phyloP scores from a whole-genome alignment of 2,113 vertebrate species.

The Cyprinodon brontotheroides region DNA sequence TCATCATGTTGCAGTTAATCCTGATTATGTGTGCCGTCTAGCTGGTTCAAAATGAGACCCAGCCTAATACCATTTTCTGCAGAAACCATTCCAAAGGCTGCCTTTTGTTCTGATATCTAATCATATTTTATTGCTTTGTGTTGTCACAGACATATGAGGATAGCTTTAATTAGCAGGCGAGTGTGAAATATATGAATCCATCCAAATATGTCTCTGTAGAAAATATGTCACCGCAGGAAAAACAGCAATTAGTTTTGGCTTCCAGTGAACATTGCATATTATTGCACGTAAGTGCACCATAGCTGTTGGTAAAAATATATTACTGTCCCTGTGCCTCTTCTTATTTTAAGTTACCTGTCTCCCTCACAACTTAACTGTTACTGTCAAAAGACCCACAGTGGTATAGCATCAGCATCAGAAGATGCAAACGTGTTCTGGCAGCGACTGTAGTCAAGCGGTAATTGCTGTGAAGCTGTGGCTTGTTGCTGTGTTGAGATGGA shows the following conservation, averaged over 20 bases:
- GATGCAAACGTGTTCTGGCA: constrained; percentile 44
- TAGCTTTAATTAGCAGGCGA: constrained; percentile 61
- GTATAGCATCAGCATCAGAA: constrained; percentile 19
- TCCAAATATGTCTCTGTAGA: constrained; percentile 19
- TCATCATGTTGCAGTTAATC: constrained; percentile 72
- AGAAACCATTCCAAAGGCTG: constrained; percentile 66
- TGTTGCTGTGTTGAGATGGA: constrained; percentile 63
- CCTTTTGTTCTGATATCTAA: constrained; percentile 68
- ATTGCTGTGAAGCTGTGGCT: constrained; percentile 61
- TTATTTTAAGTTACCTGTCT: not conserved
- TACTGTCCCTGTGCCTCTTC: not conserved
- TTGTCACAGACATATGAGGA: constrained; percentile 36
- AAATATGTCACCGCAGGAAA: constrained; percentile 25
- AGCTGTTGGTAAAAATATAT: not conserved
- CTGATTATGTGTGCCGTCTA: constrained; percentile 71
- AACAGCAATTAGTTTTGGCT: constrained; percentile 2
- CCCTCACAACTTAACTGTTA: not conserved
- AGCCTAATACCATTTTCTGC: constrained; percentile 66
- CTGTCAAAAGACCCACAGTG: not conserved
- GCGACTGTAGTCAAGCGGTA: constrained; percentile 51
- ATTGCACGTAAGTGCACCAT: not conserved
- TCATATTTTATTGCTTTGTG: constrained; percentile 63
- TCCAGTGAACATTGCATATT: not conserved
- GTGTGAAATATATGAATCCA: constrained; percentile 53
- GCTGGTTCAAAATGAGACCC: constrained; percentile 63